Base-by-base conservation (phyloP, 2,888 invertebrate genomes). In the Doris montereyensis region DNA sequence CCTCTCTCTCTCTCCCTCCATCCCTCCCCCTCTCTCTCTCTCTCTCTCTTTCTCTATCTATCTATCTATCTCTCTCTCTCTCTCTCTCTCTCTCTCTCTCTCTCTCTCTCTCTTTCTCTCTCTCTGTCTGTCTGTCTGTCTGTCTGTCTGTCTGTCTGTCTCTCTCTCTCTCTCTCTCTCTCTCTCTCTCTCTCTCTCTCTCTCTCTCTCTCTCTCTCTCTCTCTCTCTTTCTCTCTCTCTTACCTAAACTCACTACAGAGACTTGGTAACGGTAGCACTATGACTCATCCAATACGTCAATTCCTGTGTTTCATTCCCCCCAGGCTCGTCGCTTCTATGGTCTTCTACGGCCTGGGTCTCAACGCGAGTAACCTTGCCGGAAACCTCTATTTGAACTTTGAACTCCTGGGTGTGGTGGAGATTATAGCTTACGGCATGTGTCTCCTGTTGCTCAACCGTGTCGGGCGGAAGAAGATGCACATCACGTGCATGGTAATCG, bases 321-420 rank as follows among this genome's bases (percentile, higher is more conserved):
- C 0, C 74, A 89, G 88, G 88, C 75, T 84, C 17, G 87, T 87
- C 0, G 84, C 85, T 17, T 82, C 86, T 10, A 85, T 88, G 86
- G 86, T 86, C 32, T 89, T 87, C 62, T 88, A 88, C 70, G 88
- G 87, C 1, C 84, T 89, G n/a, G 83, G 87, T 4, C 81, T 88
- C 10, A 86, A 87, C 74, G 82, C 85, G 1, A 85, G 85, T 0
- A 86, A 85, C 78, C 77, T 89, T 4, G 84, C 86, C 35, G 88
- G 88, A 0, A 84, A 85, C 76, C 84, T 87, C 4, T 87, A 88
- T 82, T 77, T 88, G 1, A 89, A 89, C 85, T 87, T 88, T 79
- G 81, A 85, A 62, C 83, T 89, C 30, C 83, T 86, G 60, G 85
- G 82, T 32, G 78, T 84, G 26, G 86, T 87, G 74, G 88, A 89